These are phyloP conservation scores for Fragum fragum DNA, from an alignment of 2,888 invertebrate genomes.

Conservation along the genomic window DNA sequence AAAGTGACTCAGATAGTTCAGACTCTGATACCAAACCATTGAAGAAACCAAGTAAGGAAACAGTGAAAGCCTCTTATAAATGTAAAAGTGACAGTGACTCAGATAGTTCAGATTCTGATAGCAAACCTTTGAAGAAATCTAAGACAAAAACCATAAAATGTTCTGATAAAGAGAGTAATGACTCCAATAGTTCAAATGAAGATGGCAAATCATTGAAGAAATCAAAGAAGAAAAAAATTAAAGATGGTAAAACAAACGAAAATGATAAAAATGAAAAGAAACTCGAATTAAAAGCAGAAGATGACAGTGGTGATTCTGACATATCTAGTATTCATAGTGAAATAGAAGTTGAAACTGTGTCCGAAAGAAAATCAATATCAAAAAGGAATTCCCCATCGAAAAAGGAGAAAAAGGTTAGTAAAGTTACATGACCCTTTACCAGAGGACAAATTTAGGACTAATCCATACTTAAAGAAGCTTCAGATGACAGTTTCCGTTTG, in stretches of 20 bases:
- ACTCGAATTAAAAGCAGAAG: background rate
- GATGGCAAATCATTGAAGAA: no score
- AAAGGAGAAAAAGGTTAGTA: background rate
- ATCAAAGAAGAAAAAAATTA: background rate
- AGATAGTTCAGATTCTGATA: background rate
- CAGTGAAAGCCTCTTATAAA: no score
- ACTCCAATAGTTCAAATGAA: no score
- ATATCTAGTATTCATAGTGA: background rate
- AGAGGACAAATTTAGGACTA: no score
- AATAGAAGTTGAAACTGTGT: background rate
- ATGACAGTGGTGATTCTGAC: background rate
- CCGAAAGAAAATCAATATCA: background rate
- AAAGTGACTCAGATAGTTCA: background rate
- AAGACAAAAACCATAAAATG: background rate
- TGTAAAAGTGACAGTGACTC: background rate
- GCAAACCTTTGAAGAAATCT: constrained; percentile 2
- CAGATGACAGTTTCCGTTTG: no score
- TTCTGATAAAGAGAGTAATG: background rate
- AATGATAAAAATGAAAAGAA: no score
- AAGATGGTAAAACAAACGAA: no score
- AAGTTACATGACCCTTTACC: no score
- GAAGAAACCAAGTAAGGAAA: no score
- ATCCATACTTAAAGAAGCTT: no score
- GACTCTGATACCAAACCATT: background rate
- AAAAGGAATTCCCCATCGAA: background rate